These are phyloP conservation scores for Trigoniulus corallinus DNA, from an alignment of 1,140 invertebrate species.

Conservation along the genomic window DNA sequence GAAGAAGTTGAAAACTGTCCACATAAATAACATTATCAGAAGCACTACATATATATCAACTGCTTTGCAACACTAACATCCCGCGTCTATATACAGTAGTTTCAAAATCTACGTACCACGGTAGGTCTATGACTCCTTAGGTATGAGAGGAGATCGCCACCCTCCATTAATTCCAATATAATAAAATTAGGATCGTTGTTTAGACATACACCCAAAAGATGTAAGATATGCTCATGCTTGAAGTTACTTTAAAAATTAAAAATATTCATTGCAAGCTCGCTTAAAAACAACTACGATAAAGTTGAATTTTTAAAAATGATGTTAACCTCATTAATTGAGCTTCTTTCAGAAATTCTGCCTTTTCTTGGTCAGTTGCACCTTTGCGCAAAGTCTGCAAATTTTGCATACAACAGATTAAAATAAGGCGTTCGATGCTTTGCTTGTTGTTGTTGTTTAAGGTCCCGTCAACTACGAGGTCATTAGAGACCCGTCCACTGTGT, in stretches of 20 bases:
- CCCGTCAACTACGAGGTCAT: no score
- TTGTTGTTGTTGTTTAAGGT: no score
- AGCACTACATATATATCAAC: no score
- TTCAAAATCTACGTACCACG: conserved; percentile 36
- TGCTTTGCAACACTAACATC: no score
- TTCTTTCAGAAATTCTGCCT: conserved; percentile 88
- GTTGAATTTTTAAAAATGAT: neutral
- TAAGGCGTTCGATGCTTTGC: conserved; percentile 5
- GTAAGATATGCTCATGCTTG: conserved; percentile 84
- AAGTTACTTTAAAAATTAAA: conserved; percentile 60
- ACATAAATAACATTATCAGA: neutral
- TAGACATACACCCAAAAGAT: conserved; percentile 80
- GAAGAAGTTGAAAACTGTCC: conserved; percentile 17
- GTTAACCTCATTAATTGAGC: conserved; percentile 72
- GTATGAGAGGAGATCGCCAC: conserved; percentile 82
- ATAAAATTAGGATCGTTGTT: conserved; percentile 85
- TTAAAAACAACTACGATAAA: neutral
- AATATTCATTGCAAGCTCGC: neutral
- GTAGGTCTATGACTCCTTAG: conserved; percentile 54
- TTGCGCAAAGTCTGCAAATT: conserved; percentile 62
- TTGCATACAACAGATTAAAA: conserved; percentile 7
- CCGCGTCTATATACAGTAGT: no score
- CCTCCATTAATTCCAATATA: conserved; percentile 93
- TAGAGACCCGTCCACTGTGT: no score
- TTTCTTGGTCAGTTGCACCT: conserved; percentile 78